Base-by-base conservation (phyloP, 2,888 invertebrate species). In the Zygogramma bicolorata region DNA sequence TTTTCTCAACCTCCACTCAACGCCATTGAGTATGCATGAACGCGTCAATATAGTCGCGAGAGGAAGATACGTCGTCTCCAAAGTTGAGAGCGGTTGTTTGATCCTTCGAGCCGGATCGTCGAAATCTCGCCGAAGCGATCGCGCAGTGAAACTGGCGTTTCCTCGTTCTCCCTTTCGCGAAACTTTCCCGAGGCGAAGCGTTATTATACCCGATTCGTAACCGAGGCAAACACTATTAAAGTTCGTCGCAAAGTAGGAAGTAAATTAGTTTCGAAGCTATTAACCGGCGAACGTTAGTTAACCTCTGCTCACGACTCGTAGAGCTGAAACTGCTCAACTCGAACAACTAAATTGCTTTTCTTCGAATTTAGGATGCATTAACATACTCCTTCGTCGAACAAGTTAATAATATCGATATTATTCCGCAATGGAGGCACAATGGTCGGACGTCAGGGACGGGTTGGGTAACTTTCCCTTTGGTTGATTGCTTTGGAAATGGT, bases 201-300 rank as follows among this genome's bases (percentile, higher is more conserved):
- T 62, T 68, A 68, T 65, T 70, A 59, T 29, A 40, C 27, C 40
- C 69, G 59, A 70, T 65, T 65, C 68, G 68, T 25, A 67, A 58
- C 70, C 63, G 31, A 63, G 31, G 66, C 71, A 73, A 71, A 75
- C 75, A 62, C 71, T 70, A 73, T 75, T 71, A 72, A 75, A 75
- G 69, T 75, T 75, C 40, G 46, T 42, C 61, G 42, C 63, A 68
- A 70, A 73, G 59, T 63, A 69, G 68, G 71, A 69, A 73, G 73
- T 66, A 68, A 73, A 75, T 71, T 75, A 73, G 68, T 75, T 75
- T 42, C 66, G 31, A 71, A 71, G 70, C 71, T 62, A 74, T 74
- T 71, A 71, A 66, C 60, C 42, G 34, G 58, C 29, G 53, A 69
- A 57, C 68, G 61, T 68, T 72, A 75, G 68, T 75, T 72, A 70